Base-by-base conservation (phyloP, 2,888 invertebrate genomes). In the Rosalia funebris region DNA sequence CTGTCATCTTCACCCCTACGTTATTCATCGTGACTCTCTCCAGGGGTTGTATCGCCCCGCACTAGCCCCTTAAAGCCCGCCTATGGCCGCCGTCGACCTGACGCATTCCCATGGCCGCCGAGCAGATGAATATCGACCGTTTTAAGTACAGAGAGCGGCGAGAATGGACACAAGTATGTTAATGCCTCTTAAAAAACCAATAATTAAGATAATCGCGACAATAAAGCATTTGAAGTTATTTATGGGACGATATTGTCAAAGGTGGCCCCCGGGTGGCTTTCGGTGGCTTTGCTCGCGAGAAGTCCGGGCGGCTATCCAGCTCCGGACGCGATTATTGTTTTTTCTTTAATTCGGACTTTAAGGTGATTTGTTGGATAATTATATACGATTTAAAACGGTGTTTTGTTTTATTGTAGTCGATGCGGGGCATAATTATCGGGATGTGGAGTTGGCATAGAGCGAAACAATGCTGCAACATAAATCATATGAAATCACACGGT, bases 131-230 rank as follows among this genome's bases (percentile, higher is more conserved):
- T 66, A 69, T 66, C 65, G 34, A 37, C 16, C 3, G 25, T 31
- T 36, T 39, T 68, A 71, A 70, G 63, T 71, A 71, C 60, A 70
- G 68, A 60, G 63, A 63, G 65, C 63, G 45, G 63, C 62, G 47
- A 17, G 48, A 54, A 52, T 41, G 45, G 52, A 57, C 57, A 46
- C 70, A 75, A 76, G 75, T 77, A 77, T 77, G 76, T 76, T 78
- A 77, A 78, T 78, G 75, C 73, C 70, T 65, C 67, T 64, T 62
- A 74, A 74, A 75, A 77, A 76, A 76, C 75, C 74, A 76, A 75
- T 76, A 78, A 79, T 79, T 79, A 79, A 79, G 79, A 79, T 79
- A 79, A 79, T 78, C 75, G 73, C 72, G 72, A 75, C 72, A 79
- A 77, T 76, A 76, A 75, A 76, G 74, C 74, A 73, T 76, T 76